Percentiles rank a stretch among this genome's conserved stretches.
phyloP scores from a whole-genome alignment of 30 jellyfish, hydroid and myxozoan species.

The Calvadosia cruxmelitensis region DNA sequence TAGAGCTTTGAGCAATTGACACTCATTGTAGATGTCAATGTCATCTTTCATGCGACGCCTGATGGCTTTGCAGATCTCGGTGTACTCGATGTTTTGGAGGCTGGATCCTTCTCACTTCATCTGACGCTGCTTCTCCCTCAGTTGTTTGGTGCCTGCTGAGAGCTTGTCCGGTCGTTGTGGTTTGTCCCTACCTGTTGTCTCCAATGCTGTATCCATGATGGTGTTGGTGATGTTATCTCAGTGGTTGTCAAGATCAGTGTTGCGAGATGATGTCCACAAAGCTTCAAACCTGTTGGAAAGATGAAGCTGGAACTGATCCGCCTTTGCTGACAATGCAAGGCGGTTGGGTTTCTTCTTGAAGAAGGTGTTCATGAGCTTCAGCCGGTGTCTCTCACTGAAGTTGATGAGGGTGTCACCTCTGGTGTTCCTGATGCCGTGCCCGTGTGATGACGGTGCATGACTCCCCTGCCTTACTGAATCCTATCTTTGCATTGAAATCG shows the following conservation, averaged over 20 bases:
- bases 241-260: slow-evolving; percentile 18
- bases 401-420: slow-evolving; percentile 35
- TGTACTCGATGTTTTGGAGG: slow-evolving; percentile 13
- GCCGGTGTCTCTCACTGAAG: slow-evolving; percentile 7
- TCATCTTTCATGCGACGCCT: slow-evolving; percentile 14
- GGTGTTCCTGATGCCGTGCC: slow-evolving; percentile 30
- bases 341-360: slow-evolving; percentile 10
- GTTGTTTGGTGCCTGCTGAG: not conserved
- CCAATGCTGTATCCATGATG: slow-evolving; percentile 11
- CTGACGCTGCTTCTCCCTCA: not conserved
- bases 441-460: slow-evolving; percentile 25
- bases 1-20: slow-evolving; percentile 7
- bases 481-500: no score
- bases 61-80: slow-evolving; percentile 27
- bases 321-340: slow-evolving; percentile 14
- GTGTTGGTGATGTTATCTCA: slow-evolving; percentile 19
- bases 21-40: not conserved
- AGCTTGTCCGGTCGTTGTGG: no score
- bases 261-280: not conserved
- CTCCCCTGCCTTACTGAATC: slow-evolving; percentile 20
- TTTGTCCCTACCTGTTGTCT: not conserved
- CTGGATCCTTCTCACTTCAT: no score
- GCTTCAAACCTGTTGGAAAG: slow-evolving; percentile 24
- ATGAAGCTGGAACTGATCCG: slow-evolving; percentile 27
- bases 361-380: no score